Percentiles rank a stretch among this genome's conserved stretches.
These are phyloP conservation scores for Plutella xylostella DNA, from an alignment of 2,888 invertebrate genomes.

Conservation along the genomic window DNA sequence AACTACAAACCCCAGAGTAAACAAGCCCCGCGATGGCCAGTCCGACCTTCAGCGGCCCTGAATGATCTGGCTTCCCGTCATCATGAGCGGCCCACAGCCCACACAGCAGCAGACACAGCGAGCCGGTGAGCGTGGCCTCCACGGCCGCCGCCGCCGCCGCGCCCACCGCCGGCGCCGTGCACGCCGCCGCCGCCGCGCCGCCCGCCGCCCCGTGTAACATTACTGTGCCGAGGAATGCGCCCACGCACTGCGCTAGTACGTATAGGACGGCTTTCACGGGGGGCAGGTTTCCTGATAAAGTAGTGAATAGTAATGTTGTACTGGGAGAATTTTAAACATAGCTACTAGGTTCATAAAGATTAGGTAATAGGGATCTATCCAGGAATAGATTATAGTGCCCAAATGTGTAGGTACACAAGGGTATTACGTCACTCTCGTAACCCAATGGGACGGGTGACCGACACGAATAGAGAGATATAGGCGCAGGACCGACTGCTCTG, in stretches of 20 bases:
- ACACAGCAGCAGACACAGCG: constrained; percentile 28
- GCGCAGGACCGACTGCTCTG: too few relatives aligned
- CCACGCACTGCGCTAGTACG: constrained; percentile 35
- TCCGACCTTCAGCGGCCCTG: constrained; percentile 45
- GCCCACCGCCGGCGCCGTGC: constrained; percentile 13
- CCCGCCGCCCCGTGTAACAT: constrained; percentile 28
- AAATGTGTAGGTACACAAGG: too few relatives aligned
- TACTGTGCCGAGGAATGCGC: constrained; percentile 39
- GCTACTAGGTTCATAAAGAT: too few relatives aligned
- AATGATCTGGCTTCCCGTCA: constrained; percentile 31
- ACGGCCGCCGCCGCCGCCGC: constrained; percentile 18
- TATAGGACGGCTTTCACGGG: constrained; percentile 27
- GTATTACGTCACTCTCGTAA: too few relatives aligned
- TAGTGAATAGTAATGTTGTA: too few relatives aligned
- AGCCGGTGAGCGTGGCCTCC: constrained; percentile 13
- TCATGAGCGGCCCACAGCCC: constrained; percentile 40
- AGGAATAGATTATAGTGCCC: too few relatives aligned
- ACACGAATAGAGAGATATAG: too few relatives aligned
- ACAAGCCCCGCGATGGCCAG: constrained; percentile 47
- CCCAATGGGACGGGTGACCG: too few relatives aligned
- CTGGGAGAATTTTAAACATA: too few relatives aligned
- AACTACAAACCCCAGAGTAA: constrained; percentile 30
- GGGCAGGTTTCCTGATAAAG: constrained; percentile 26
- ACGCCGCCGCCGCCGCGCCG: constrained; percentile 14
- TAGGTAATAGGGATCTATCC: too few relatives aligned